A percentile compares a stretch with the other conserved stretches of the same genome.
These are phyloP conservation scores for Drosophila stalkeri DNA, from an alignment of 2,888 invertebrate species.

Conservation along the genomic window DNA sequence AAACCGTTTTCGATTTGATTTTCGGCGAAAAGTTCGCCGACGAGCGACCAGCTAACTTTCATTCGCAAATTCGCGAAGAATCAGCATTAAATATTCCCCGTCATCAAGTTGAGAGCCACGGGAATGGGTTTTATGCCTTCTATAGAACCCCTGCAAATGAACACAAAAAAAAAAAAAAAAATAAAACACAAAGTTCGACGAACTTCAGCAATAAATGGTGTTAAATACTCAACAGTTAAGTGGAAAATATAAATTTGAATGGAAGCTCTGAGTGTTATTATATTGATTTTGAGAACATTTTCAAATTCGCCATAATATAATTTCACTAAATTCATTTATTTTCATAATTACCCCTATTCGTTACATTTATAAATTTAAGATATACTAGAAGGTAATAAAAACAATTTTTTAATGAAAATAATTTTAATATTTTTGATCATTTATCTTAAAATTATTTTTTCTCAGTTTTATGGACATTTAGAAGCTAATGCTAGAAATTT, in stretches of 20 bases:
- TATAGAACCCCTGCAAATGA: conserved; percentile 49
- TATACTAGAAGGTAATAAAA: no score
- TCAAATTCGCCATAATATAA: no score
- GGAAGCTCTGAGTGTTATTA: no score
- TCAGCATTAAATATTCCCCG: conserved; percentile 62
- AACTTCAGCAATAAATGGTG: conserved; percentile 57
- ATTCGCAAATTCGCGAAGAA: conserved; percentile 59
- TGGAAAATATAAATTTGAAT: conserved; percentile 19
- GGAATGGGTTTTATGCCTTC: conserved; percentile 53
- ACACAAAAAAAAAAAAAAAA: conserved; percentile 27
- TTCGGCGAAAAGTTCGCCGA: conserved; percentile 59
- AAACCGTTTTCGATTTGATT: conserved; percentile 52
- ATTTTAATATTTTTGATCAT: no score
- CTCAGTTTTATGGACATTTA: no score
- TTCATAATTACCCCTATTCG: not conserved
- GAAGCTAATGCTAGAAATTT: no score
- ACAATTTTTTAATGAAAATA: no score
- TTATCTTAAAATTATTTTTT: no score
- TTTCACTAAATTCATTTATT: no score
- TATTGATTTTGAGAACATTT: not conserved
- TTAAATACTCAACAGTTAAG: conserved; percentile 53
- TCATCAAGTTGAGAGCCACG: conserved; percentile 56
- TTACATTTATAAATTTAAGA: not conserved
- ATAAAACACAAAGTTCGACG: conserved; percentile 55
- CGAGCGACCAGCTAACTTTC: conserved; percentile 58